Base-by-base conservation (phyloP, 1,140 invertebrate species). In the Phymorhynchus buccinoides region DNA sequence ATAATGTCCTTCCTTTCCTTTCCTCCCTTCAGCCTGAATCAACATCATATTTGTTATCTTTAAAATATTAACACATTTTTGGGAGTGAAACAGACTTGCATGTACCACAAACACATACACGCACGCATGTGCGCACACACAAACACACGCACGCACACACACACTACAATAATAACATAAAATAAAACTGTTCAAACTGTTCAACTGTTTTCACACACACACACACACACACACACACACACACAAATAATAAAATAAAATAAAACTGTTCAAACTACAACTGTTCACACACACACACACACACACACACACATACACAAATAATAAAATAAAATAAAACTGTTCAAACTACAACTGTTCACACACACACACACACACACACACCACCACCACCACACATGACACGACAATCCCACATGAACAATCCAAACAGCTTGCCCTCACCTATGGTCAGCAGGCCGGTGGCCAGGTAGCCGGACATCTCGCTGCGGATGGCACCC, bases 401-500 rank as follows among this genome's bases (percentile, higher is more conserved):
- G n/a, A 9, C 9, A 18, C 6, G 16, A 66, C 62, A 66, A 4
- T 4, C 22, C 16, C 62, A 66, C 62, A 27, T 27, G 22, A 7
- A 12, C 48, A 52, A 52, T 52, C 9, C 48, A 52, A 12, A 12
- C 22, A 22, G 48, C 7, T 35, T 52, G 37, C 32, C 88, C 89
- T 89, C 87, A 94, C 93, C 88, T 41, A 94, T 89, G 35, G 93
- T 88, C 3, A 91, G 52, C 88, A 93, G 91, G 81, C 92, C 92
- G 78, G 89, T 89, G 35, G 88, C 88, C 41, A 94, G 77, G 81
- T 94, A 91, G n/a, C 93, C 93, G 85, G 92, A 93, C 91, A 94
- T 93, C 90, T 94, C 93, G 83, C 87, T 90, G 84, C 90, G 91
- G 30, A 94, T 91, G 4, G 90, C 89, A 35, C 91, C 80, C 82